These are phyloP conservation scores for Drosophila ezoana DNA, from an alignment of 2,888 invertebrate genomes.

Conservation along the genomic window DNA sequence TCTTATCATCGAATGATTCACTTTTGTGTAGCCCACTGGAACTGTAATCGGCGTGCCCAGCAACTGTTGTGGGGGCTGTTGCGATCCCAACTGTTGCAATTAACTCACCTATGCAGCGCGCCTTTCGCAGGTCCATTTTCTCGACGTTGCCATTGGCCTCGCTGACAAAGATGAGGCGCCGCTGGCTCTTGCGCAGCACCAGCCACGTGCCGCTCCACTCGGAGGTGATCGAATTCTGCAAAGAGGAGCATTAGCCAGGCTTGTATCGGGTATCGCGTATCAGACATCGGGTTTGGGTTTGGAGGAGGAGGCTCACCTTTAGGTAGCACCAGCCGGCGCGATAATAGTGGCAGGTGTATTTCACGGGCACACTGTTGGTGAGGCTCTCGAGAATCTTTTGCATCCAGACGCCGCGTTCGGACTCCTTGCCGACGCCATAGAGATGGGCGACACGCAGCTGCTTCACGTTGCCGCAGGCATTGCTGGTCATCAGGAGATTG, in stretches of 20 bases:
- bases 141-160: slow-evolving; percentile 86
- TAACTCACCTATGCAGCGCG: slow-evolving; percentile 89
- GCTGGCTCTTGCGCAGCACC: slow-evolving; percentile 89
- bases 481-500: slow-evolving; percentile 82
- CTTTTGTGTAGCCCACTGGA: too few species aligned
- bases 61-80: too few species aligned
- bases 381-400: slow-evolving; percentile 91
- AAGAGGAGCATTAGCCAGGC: background rate
- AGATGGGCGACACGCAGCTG: slow-evolving; percentile 82
- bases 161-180: slow-evolving; percentile 85
- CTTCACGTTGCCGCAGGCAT: slow-evolving; percentile 83
- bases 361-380: slow-evolving; percentile 88
- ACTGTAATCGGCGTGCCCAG: too few species aligned
- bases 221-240: slow-evolving; percentile 83
- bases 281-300: background rate
- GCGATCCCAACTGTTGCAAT: too few species aligned
- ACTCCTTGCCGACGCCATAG: slow-evolving; percentile 85
- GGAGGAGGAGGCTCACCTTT: slow-evolving; percentile 85
- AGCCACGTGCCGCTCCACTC: slow-evolving; percentile 92
- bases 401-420: slow-evolving; percentile 88
- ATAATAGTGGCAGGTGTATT: slow-evolving; percentile 89
- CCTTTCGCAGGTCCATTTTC: slow-evolving; percentile 91
- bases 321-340: slow-evolving; percentile 93
- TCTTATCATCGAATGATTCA: too few species aligned
- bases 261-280: too few species aligned